Percentiles rank a stretch among this genome's conserved stretches.
Conservation (phyloP, 2,113 vertebrate species). For the Gorsachius goisagi region DNA sequence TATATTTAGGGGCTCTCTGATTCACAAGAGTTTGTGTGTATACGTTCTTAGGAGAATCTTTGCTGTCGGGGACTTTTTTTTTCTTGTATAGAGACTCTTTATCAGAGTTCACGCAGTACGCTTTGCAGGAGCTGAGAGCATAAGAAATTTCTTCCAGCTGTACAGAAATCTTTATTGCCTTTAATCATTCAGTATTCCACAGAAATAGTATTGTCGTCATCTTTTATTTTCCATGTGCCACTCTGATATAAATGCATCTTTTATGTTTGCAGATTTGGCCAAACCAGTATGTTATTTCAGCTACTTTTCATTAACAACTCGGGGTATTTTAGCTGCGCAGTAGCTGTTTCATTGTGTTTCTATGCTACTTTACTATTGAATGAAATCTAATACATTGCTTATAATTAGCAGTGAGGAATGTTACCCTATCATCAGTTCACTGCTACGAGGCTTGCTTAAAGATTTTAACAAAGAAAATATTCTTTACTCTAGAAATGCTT, state of each 20-base stretch:
- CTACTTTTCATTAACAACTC: conserved; percentile 61
- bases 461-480: conserved; percentile 64
- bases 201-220: conserved; percentile 31
- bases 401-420: conserved; percentile 58
- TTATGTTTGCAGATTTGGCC: conserved; percentile 39
- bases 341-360: conserved; percentile 56
- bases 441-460: conserved; percentile 31
- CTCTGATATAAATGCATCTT: conserved; percentile 44
- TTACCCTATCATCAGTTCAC: conserved; percentile 56
- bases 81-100: not conserved
- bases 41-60: not conserved
- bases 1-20: conserved; percentile 3
- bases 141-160: not conserved
- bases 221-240: not conserved
- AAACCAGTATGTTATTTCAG: conserved; percentile 52
- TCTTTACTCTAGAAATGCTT: conserved; percentile 45
- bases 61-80: not conserved
- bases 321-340: conserved; percentile 36
- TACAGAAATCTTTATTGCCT: conserved; percentile 2
- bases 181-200: conserved; percentile 2
- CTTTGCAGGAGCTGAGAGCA: not conserved
- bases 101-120: not conserved
- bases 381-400: conserved; percentile 64
- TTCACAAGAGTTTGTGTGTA: not conserved
- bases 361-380: conserved; percentile 38